phyloP scores from a whole-genome alignment of 2,113 vertebrate genomes.

The Cynoglossus semilaevis region DNA sequence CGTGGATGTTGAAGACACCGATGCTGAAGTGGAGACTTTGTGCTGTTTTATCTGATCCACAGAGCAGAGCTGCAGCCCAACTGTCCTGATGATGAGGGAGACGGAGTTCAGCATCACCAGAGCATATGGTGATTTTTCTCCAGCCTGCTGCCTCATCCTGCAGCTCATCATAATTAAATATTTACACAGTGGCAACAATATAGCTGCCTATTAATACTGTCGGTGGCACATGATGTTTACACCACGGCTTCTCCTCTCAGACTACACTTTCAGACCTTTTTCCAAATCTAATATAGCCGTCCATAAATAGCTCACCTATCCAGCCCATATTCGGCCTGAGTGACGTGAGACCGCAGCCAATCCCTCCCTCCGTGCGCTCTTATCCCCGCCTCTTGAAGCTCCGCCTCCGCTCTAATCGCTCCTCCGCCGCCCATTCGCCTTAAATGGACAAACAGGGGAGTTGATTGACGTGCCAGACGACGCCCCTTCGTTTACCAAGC shows the following conservation, averaged over 20 bases:
- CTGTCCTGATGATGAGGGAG: no score
- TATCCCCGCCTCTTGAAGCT: constrained; percentile 49
- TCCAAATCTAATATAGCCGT: constrained; percentile 87
- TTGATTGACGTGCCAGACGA: constrained; percentile 73
- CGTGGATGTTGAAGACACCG: no score
- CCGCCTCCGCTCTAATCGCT: constrained; percentile 56
- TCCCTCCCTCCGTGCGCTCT: constrained; percentile 6
- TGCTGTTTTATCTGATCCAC: no score
- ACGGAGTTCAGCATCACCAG: constrained; percentile 1
- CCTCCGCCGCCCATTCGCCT: constrained; percentile 78
- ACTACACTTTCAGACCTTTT: constrained; percentile 61
- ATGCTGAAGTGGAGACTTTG: no score
- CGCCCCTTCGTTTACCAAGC: constrained; percentile 64
- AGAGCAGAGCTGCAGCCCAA: no score
- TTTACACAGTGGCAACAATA: constrained; percentile 36
- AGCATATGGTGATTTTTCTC: background rate
- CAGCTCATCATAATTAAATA: constrained; percentile 33
- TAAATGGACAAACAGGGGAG: constrained; percentile 82
- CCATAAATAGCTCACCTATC: constrained; percentile 97
- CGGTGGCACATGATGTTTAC: constrained; percentile 54
- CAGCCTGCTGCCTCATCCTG: constrained; percentile 6
- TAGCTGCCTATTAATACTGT: constrained; percentile 18
- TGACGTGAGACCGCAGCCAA: constrained; percentile 73
- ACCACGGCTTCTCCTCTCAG: constrained; percentile 43
- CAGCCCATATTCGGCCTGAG: constrained; percentile 79